Conservation (phyloP, 2,113 vertebrate genomes). For the Barbus barbus region DNA sequence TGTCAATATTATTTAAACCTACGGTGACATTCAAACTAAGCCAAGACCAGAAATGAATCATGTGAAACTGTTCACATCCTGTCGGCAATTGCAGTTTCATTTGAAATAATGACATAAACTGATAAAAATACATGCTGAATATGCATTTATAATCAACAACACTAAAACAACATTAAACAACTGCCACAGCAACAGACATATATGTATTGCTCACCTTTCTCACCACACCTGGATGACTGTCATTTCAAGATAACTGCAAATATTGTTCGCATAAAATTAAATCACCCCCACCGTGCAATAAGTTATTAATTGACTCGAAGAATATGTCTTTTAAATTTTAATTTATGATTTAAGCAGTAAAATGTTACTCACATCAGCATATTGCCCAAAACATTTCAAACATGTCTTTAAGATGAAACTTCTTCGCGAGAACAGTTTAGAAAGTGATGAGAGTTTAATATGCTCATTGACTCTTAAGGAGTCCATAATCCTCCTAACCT, state of each 20-base stretch:
- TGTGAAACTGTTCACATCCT: background rate
- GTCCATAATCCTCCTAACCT: background rate
- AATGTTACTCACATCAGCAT: background rate
- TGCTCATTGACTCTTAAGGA: background rate
- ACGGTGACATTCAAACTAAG: background rate
- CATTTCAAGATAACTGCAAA: background rate
- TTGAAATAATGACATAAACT: background rate
- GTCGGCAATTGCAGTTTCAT: background rate
- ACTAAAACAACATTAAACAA: background rate
- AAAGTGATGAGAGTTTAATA: background rate
- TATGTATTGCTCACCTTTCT: background rate
- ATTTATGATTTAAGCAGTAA: background rate
- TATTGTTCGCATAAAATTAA: background rate
- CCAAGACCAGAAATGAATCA: background rate
- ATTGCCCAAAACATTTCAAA: background rate
- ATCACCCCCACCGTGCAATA: background rate
- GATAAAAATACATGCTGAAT: background rate
- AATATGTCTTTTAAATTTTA: background rate
- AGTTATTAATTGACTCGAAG: background rate
- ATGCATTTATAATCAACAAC: background rate
- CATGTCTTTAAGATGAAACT: background rate
- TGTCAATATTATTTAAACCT: background rate
- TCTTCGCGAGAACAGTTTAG: background rate
- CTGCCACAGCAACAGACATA: background rate
- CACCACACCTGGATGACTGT: background rate